Conservation (phyloP, 1,140 invertebrate genomes). For the Solenopsis invicta region DNA sequence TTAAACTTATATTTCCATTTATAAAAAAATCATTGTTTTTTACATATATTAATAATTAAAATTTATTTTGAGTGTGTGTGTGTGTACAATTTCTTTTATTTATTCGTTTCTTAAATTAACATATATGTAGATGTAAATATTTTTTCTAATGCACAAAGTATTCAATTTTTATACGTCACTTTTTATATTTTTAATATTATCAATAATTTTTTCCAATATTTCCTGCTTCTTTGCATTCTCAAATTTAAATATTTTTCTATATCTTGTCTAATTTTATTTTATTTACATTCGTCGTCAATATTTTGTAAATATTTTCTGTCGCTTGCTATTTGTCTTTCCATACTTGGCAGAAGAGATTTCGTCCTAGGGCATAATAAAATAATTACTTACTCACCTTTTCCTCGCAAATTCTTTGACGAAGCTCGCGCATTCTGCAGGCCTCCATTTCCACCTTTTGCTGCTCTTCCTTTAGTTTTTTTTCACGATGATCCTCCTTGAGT, state of each 20-base stretch:
- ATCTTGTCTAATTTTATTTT: not conserved
- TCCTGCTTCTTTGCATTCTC: not conserved
- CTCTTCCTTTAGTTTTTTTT: constrained; percentile 84
- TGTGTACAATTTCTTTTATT: not conserved
- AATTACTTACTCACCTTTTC: constrained; percentile 76
- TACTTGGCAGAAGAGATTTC: not conserved
- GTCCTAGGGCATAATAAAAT: not conserved
- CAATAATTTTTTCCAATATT: not conserved
- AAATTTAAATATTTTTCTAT: not conserved
- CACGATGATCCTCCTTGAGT: constrained; percentile 84
- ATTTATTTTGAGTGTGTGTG: not conserved
- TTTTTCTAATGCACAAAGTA: not conserved
- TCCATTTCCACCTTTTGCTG: constrained; percentile 87
- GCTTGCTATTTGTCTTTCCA: not conserved
- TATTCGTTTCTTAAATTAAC: not conserved
- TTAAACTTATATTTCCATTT: not conserved
- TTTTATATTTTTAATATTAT: not conserved
- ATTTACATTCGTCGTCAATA: not conserved
- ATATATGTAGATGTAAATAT: not conserved
- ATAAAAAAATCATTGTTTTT: not conserved
- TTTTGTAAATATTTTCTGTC: not conserved
- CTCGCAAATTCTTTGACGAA: constrained; percentile 86
- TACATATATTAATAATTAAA: constrained; percentile 7
- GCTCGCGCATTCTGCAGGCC: constrained; percentile 85
- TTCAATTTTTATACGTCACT: not conserved